A percentile compares a stretch with the other conserved stretches of the same genome.
Conservation (phyloP, 1,140 invertebrate species). For the Gyrodactylus bullatarudis region DNA sequence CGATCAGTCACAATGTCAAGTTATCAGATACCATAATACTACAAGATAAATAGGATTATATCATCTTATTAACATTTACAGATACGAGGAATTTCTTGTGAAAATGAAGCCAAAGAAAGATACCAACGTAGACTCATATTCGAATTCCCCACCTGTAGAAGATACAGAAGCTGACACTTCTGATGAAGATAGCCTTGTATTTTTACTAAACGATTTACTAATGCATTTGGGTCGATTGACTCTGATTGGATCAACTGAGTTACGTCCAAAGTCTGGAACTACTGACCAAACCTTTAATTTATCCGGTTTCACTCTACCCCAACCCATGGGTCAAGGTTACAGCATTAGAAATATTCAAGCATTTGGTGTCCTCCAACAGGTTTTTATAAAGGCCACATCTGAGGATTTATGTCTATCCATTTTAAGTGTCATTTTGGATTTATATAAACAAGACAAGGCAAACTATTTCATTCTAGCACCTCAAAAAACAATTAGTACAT, state of each 20-base stretch:
- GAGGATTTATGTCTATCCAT: slow-evolving; percentile 48
- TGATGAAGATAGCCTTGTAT: slow-evolving; percentile 37
- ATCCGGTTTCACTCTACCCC: slow-evolving; percentile 55
- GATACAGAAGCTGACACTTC: slow-evolving; percentile 21
- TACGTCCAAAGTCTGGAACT: slow-evolving; percentile 28
- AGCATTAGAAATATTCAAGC: slow-evolving; percentile 50
- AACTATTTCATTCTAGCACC: slow-evolving; percentile 95
- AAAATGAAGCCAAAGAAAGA: not conserved
- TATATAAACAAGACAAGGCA: slow-evolving; percentile 81
- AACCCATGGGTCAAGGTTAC: slow-evolving; percentile 33
- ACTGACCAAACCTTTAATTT: slow-evolving; percentile 59
- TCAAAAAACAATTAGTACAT: slow-evolving; percentile 67
- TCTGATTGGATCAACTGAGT: slow-evolving; percentile 57
- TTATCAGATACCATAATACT: no score
- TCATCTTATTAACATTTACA: no score
- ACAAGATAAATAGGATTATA: no score
- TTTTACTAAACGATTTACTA: slow-evolving; percentile 59
- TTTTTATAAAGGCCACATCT: slow-evolving; percentile 34
- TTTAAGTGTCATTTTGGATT: slow-evolving; percentile 65
- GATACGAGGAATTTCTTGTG: not conserved
- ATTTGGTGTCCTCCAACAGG: slow-evolving; percentile 65
- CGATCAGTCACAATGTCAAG: slow-evolving; percentile 9
- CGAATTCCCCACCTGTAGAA: not conserved
- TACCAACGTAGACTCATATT: not conserved
- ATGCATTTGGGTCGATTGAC: slow-evolving; percentile 62